Evolutionary conservation across 2,113 vertebrate genomes (phyloP), one percentile per base, ranked within the genome.

Genomic region (Pollachius pollachius): DNA sequence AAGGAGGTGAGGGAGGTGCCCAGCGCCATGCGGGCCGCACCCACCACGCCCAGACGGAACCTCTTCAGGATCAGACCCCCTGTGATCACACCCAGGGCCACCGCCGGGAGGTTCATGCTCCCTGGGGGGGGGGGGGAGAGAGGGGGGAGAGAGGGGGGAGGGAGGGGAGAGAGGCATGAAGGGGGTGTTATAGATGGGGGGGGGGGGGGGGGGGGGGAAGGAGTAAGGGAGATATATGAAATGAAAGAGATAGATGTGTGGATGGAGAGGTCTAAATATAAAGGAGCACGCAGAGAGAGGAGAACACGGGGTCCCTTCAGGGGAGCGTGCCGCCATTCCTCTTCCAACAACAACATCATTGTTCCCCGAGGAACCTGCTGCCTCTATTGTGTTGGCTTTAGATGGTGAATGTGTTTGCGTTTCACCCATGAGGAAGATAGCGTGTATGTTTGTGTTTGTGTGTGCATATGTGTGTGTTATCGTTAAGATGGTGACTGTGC

Each of bases 11-110:
- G 1, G 0, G 93, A 90, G 0, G 94, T 83, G 1, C 73, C 81
- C 72, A 92, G 54, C 1, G 68, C 80, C 65, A 98, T 76, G 60
- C 91, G 94, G 67, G 94, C 92, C 0, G 96, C 96, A 17, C 96
- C 95, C 1, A 91, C 63, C 41, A 96, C 34, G 18, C 78, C 83
- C 4, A 99, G 81, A 74, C 91, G 90, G 73, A 95, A 95, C 48
- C 90, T 95, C 76, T 99, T 98, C 90, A 98, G 91, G 12, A 96
- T 34, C 52, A 95, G 87, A 1, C 97, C 96, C 8, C 97, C 97
- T 0, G 91, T 92, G 82, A 98, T 95, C 82, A 99, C 92, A 63
- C 97, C 97, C 79, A 99, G 73, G 1, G 95, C 96, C 21, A 99
- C 95, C 0, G 96, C 96, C 64, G 97, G 96, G 58, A 98, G 90